These are phyloP conservation scores for Osedax frankpressi DNA, from an alignment of 2,888 invertebrate genomes.

Conservation along the genomic window DNA sequence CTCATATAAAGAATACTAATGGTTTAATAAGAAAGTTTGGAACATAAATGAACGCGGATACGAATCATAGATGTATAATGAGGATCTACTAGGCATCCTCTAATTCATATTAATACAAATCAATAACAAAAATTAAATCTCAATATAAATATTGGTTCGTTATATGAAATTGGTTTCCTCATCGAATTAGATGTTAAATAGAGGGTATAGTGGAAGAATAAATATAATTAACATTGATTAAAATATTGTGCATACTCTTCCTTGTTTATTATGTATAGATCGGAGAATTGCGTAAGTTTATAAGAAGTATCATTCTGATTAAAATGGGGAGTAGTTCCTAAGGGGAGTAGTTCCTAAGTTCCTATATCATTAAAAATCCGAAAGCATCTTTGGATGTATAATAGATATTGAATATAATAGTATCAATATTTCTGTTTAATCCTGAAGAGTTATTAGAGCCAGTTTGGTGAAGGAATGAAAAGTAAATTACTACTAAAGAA, in stretches of 20 bases:
- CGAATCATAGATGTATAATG: slow-evolving; percentile 48
- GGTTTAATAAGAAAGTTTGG: slow-evolving; percentile 19
- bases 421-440: slow-evolving; percentile 55
- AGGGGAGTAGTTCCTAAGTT: slow-evolving; percentile 50
- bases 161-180: slow-evolving; percentile 50
- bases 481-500: slow-evolving; percentile 55
- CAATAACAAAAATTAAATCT: slow-evolving; percentile 51
- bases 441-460: slow-evolving; percentile 60
- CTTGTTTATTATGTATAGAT: slow-evolving; percentile 66
- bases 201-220: slow-evolving; percentile 51
- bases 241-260: slow-evolving; percentile 59
- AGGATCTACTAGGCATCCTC: slow-evolving; percentile 57
- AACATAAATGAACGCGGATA: slow-evolving; percentile 28
- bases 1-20: slow-evolving; percentile 7
- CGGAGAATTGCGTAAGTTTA: slow-evolving; percentile 70
- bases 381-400: slow-evolving; percentile 56
- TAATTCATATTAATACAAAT: slow-evolving; percentile 61
- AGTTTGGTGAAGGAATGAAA: slow-evolving; percentile 57
- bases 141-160: slow-evolving; percentile 48
- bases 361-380: slow-evolving; percentile 27
- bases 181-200: too few relatives aligned
- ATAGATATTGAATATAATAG: slow-evolving; percentile 60
- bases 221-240: slow-evolving; percentile 59
- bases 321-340: slow-evolving; percentile 53
- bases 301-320: slow-evolving; percentile 70